Base-by-base conservation (phyloP, 2,888 invertebrate genomes). In the Folsomia candida region DNA sequence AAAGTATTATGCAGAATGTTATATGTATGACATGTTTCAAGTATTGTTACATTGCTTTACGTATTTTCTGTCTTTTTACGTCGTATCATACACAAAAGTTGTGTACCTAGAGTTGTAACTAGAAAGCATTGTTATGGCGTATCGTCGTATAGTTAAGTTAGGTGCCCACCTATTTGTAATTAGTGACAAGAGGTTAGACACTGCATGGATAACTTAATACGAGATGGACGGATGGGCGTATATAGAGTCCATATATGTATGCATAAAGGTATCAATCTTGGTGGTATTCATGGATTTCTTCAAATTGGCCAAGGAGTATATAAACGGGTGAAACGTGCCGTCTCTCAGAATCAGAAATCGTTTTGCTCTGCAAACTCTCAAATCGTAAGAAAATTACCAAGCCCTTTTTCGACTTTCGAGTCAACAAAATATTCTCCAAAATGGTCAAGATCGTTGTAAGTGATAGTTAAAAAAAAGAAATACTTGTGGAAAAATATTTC, bases 361-460 rank as follows among this genome's bases (percentile, higher is more conserved):
- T 66, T 70, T 74, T 67, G 68, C 66, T 62, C 57, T 64, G 57
- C 65, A 64, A 54, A 65, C 59, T 51, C 25, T 25, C 57, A 59
- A 54, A 54, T 54, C 54, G 6, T 58, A 60, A 14, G 25, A 60
- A 26, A n/a, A n/a, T 18, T n/a, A 47, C 18, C 65, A 51, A 51
- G n/a, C 20, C n/a, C 29, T 27, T 58, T 51, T 68, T 65, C 70
- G 29, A 51, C 65, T 65, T 54, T 65, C 65, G 59, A 71, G 66
- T 67, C 66, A 67, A 61, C 37, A 51, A 58, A 54, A 37, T 28
- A 11, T n/a, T 22, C 47, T 22, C 28, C 57, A 76, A 74, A 77
- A 79, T 79, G 79, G 76, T 74, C 59, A 78, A 75, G 67, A 57
- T 77, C 67, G 72, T 76, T 58, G 79, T 79, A 72, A 79, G 78